These are phyloP conservation scores for Phyllostomus discolor DNA, from an alignment of 2,113 vertebrate species.

Conservation along the genomic window DNA sequence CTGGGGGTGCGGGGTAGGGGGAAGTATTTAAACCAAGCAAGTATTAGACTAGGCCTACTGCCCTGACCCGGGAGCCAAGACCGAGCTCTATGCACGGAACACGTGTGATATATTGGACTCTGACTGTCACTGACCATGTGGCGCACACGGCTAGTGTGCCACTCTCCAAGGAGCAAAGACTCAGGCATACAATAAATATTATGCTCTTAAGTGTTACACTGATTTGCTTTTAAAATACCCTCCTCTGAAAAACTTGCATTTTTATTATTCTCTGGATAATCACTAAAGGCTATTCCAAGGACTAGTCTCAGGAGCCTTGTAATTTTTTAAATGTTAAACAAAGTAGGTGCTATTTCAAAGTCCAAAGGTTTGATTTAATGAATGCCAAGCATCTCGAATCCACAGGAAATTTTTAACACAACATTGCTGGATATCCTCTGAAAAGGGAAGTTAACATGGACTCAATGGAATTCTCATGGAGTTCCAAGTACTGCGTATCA, in stretches of 20 bases:
- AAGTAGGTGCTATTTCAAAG: slow-evolving; percentile 61
- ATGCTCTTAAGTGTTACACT: not conserved
- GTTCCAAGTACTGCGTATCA: not conserved
- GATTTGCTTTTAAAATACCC: slow-evolving; percentile 58
- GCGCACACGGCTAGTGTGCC: not conserved
- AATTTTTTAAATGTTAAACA: slow-evolving; percentile 70
- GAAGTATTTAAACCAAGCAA: not conserved
- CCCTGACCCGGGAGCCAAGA: not conserved
- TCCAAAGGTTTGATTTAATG: slow-evolving; percentile 57
- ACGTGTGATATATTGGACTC: not conserved
- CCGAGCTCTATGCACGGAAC: not conserved
- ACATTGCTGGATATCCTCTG: not conserved
- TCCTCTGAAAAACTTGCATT: slow-evolving; percentile 31
- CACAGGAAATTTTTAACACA: slow-evolving; percentile 58
- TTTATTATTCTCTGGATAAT: slow-evolving; percentile 66
- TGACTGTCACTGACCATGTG: not conserved
- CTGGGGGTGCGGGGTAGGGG: not conserved
- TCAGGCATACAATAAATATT: slow-evolving; percentile 28
- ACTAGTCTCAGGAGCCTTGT: slow-evolving; percentile 41
- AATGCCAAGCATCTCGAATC: slow-evolving; percentile 56
- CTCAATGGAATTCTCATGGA: slow-evolving; percentile 34
- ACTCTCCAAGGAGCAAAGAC: slow-evolving; percentile 2
- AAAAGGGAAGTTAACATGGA: slow-evolving; percentile 49
- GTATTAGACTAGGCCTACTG: not conserved
- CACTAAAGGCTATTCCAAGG: slow-evolving; percentile 55